phyloP scores from a whole-genome alignment of 2,113 vertebrate species.

The Pomatostomus ruficeps region DNA sequence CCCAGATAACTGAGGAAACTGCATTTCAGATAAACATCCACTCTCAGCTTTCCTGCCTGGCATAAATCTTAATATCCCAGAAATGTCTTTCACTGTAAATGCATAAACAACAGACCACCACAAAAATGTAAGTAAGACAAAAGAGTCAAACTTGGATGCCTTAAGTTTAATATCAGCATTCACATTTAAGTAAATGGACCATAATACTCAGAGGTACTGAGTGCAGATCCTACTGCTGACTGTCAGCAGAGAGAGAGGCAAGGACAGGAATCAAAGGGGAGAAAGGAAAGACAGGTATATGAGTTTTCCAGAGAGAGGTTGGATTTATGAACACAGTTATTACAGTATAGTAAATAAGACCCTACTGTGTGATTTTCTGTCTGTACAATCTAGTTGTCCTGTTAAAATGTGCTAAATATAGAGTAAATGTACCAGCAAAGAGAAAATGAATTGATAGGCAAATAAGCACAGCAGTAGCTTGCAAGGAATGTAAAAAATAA shows the following conservation, averaged over 20 bases:
- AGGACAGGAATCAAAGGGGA: constrained; percentile 6
- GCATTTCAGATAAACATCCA: not conserved
- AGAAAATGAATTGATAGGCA: constrained; percentile 67
- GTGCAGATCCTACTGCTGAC: not conserved
- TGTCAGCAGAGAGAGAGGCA: not conserved
- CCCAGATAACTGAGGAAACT: not conserved
- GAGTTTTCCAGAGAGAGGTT: constrained; percentile 7
- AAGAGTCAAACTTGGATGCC: constrained; percentile 11
- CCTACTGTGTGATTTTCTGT: constrained; percentile 55
- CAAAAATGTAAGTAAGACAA: constrained; percentile 36
- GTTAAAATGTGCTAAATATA: constrained; percentile 64
- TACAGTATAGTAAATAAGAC: constrained; percentile 40
- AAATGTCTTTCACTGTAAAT: constrained; percentile 2
- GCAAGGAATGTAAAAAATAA: constrained; percentile 42
- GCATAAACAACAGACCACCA: constrained; percentile 2
- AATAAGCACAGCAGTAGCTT: constrained; percentile 63
- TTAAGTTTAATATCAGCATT: constrained; percentile 24
- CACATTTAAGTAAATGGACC: constrained; percentile 1
- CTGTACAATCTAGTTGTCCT: constrained; percentile 56
- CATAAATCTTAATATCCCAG: constrained; percentile 30
- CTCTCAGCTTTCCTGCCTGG: not conserved
- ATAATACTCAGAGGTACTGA: not conserved
- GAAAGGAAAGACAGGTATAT: constrained; percentile 3
- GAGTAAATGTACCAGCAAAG: constrained; percentile 60
- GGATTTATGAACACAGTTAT: constrained; percentile 62